Conservation (phyloP, 2,113 vertebrate genomes). For the Tragelaphus buxtoni region DNA sequence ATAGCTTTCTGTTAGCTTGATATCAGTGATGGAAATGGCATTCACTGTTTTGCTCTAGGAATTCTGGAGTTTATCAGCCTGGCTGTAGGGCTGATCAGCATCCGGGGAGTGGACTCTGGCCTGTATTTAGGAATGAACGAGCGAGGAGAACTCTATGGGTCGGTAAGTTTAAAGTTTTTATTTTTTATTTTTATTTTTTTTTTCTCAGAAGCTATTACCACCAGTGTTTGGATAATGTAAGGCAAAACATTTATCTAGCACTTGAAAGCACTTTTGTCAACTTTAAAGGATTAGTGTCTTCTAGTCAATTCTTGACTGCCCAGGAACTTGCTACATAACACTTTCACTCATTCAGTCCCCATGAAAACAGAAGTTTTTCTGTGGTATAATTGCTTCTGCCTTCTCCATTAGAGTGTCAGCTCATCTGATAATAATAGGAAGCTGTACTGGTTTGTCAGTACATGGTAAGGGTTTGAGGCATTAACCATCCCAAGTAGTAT, state of each 20-base stretch:
- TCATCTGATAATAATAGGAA: neutral
- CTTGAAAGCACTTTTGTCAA: constrained; percentile 30
- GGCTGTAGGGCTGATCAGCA: constrained; percentile 98
- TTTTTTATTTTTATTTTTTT: neutral
- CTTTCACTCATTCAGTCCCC: neutral
- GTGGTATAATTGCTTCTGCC: neutral
- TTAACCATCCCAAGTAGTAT: neutral
- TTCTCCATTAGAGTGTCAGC: neutral
- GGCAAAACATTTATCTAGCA: constrained; percentile 20
- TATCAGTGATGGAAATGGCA: neutral
- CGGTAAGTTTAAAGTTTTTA: constrained; percentile 87
- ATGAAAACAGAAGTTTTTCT: constrained; percentile 29
- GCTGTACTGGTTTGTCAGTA: neutral
- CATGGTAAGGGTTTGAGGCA: neutral
- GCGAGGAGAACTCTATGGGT: constrained; percentile 97
- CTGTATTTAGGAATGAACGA: constrained; percentile 99
- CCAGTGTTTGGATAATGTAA: constrained; percentile 18
- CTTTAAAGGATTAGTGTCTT: constrained; percentile 21
- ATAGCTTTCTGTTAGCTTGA: neutral
- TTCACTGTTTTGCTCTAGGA: constrained; percentile 80
- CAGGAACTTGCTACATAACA: neutral
- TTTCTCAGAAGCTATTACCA: constrained; percentile 12
- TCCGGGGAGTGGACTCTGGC: constrained; percentile 96
- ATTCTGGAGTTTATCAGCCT: constrained; percentile 99
- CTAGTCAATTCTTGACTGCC: neutral